Evolutionary conservation across 37 sponge, comb jelly and placozoan species (phyloP).

Genomic region (Mnemiopsis leidyi): DNA sequence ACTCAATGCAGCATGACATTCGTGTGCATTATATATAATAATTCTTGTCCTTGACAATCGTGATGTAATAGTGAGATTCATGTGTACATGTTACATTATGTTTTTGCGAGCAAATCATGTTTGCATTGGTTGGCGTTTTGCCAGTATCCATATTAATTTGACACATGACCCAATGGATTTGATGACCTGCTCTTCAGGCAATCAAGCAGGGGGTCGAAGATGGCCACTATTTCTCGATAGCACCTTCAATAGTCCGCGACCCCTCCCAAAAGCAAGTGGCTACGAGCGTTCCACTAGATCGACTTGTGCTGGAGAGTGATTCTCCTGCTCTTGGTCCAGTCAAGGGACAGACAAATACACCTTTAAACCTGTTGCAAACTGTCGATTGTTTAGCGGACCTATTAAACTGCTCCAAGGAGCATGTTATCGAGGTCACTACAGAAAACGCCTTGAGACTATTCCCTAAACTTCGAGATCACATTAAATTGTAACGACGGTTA

Average conservation of each 20-base stretch:
- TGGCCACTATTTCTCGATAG: conserved; percentile 66
- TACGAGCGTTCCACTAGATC: conserved; percentile 52
- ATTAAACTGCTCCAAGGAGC: background rate
- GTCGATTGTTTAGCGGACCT: conserved; percentile 37
- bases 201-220: conserved; percentile 60
- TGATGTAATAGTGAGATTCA: background rate
- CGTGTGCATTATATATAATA: background rate
- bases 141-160: background rate
- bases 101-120: background rate
- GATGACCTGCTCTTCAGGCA: conserved; percentile 24
- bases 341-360: conserved; percentile 52
- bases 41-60: background rate
- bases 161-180: background rate
- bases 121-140: background rate
- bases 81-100: background rate
- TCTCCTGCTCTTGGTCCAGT: conserved; percentile 67
- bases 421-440: conserved; percentile 49
- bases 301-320: conserved; percentile 67
- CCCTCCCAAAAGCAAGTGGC: conserved; percentile 64
- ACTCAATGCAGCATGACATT: background rate
- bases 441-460: conserved; percentile 66
- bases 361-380: conserved; percentile 28
- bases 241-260: conserved; percentile 65
- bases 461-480: conserved; percentile 2
- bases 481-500: too few relatives aligned